Evolutionary conservation across 2,113 vertebrate species (phyloP).

Genomic region (Chaetops frenatus): DNA sequence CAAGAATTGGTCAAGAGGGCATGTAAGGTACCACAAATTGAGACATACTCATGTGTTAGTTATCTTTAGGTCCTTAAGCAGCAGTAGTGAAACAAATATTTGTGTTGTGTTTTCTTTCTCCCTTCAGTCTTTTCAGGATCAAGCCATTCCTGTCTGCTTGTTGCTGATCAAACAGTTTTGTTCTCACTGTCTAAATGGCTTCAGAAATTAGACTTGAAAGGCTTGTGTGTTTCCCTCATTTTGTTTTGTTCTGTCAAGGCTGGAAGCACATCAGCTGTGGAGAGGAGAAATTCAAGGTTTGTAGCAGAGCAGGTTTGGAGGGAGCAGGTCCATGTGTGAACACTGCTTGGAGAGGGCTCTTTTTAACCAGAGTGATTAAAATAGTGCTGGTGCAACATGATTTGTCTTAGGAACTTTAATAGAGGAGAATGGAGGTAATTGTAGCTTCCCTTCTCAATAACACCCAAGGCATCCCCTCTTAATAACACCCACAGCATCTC

Average conservation of each 20-base stretch:
- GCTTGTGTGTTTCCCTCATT: not conserved
- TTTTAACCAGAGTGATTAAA: not conserved
- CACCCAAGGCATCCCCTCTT: not conserved
- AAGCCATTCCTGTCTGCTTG: not conserved
- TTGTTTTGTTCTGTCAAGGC: conserved; percentile 1
- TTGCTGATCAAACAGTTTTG: conserved; percentile 17
- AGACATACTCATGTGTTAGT: not conserved
- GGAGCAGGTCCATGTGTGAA: not conserved
- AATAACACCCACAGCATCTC: no score
- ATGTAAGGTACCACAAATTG: not conserved
- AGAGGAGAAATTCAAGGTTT: not conserved
- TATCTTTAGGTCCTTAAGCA: not conserved
- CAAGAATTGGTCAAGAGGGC: not conserved
- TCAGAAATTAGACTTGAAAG: conserved; percentile 36
- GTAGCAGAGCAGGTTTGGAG: not conserved
- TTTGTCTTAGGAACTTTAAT: not conserved
- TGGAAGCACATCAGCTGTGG: not conserved
- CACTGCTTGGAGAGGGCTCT: not conserved
- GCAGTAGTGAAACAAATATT: not conserved
- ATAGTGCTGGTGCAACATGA: not conserved
- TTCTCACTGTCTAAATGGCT: not conserved
- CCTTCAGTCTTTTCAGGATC: not conserved
- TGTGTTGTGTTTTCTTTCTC: not conserved
- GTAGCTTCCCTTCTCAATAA: not conserved
- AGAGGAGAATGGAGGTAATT: not conserved